Evolutionary conservation across 2,888 invertebrate species (phyloP).

Genomic region (Bursaphelenchus okinawaensis): DNA sequence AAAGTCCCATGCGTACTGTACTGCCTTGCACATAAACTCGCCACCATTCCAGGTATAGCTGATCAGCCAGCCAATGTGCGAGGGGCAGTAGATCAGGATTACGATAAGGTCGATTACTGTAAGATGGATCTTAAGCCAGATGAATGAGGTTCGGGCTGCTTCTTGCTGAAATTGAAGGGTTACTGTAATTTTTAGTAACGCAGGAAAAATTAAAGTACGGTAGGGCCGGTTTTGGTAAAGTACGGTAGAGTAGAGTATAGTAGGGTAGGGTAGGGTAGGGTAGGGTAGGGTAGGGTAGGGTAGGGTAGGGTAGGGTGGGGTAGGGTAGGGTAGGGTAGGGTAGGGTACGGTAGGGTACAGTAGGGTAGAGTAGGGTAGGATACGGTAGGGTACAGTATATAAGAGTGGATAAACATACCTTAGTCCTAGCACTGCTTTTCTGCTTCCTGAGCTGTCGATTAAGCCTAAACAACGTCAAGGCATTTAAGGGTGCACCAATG

Average conservation of each 20-base stretch:
- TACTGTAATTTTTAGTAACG: neutral
- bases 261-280: too few species aligned
- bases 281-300: neutral
- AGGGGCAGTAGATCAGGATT: slow-evolving; percentile 29
- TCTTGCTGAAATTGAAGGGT: slow-evolving; percentile 31
- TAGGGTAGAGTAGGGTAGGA: too few species aligned
- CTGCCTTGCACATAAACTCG: slow-evolving; percentile 36
- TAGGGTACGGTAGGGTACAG: too few species aligned
- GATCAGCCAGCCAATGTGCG: slow-evolving; percentile 43
- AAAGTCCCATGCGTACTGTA: slow-evolving; percentile 35
- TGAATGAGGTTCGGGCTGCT: slow-evolving; percentile 29
- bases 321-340: too few species aligned
- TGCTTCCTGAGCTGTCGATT: slow-evolving; percentile 7
- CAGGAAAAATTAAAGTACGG: too few species aligned
- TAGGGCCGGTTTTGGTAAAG: too few species aligned
- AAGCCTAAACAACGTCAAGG: slow-evolving; percentile 21
- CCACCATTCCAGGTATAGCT: slow-evolving; percentile 52
- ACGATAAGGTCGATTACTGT: slow-evolving; percentile 32
- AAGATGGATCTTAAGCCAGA: slow-evolving; percentile 35
- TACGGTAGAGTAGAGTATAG: too few species aligned
- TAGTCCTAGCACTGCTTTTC: slow-evolving; percentile 17
- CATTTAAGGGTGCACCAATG: slow-evolving; percentile 29
- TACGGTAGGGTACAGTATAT: neutral
- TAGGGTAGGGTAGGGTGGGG: neutral
- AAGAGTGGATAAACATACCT: neutral